Evolutionary conservation across 2,888 invertebrate species (phyloP).

Genomic region (Acrobasis suavella): DNA sequence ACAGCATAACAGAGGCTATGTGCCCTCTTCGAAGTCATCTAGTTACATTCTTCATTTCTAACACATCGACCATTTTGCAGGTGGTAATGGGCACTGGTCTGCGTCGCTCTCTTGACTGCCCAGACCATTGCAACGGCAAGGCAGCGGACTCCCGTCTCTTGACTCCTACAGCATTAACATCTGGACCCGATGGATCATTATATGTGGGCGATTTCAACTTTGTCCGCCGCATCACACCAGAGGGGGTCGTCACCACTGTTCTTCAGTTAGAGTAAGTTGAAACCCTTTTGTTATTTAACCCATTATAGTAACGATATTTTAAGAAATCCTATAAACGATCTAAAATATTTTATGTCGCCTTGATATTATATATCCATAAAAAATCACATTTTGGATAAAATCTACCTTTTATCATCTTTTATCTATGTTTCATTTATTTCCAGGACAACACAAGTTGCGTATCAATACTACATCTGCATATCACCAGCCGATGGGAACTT

Average conservation of each 20-base stretch:
- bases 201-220: slow-evolving; percentile 99
- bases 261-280: slow-evolving; percentile 89
- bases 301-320: not conserved
- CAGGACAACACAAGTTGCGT: slow-evolving; percentile 97
- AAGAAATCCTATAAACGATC: too few relatives aligned
- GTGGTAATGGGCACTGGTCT: slow-evolving; percentile 96
- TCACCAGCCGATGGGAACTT: slow-evolving; percentile 98
- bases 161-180: slow-evolving; percentile 96
- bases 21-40: not conserved
- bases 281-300: not conserved
- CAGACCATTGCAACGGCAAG: slow-evolving; percentile 92
- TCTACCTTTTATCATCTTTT: too few relatives aligned
- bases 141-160: slow-evolving; percentile 93
- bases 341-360: too few relatives aligned
- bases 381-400: too few relatives aligned
- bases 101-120: slow-evolving; percentile 92
- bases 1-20: too few relatives aligned
- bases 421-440: slow-evolving; percentile 43
- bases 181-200: slow-evolving; percentile 97
- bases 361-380: too few relatives aligned
- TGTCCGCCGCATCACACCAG: slow-evolving; percentile 94
- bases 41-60: slow-evolving; percentile 1
- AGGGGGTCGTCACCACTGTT: slow-evolving; percentile 94
- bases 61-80: slow-evolving; percentile 53
- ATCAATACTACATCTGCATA: slow-evolving; percentile 97